Base-by-base conservation (phyloP, 2,888 invertebrate species). In the Brachypalpus laphriformis region DNA sequence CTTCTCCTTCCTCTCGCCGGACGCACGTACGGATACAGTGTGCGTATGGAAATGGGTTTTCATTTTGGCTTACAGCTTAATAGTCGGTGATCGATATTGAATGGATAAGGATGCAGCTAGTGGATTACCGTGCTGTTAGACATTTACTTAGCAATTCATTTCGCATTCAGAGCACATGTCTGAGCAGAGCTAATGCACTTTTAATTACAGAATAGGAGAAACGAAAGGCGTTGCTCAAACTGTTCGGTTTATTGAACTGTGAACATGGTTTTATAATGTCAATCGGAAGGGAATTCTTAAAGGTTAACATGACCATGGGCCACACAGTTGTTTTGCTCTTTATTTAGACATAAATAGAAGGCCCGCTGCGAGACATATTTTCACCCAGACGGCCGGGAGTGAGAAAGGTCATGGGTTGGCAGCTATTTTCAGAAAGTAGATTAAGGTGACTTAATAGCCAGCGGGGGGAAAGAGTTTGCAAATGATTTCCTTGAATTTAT, bases 171-270 rank as follows among this genome's bases (percentile, higher is more conserved):
- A 37, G 31, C 65, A 54, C 47, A 63, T 56, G 68, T 37, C 31
- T 40, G 28, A 31, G 31, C 45, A 28, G 1, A 28, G 45, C 77
- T 82, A 77, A 78, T 77, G 82, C 63, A 57, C 47, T 78, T 78
- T 83, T 78, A 83, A 83, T 83, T 74, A 78, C 82, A 49, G 11
- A 57, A 51, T 22, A 28, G 37, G 18, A 9, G 18, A 20, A 2
- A 1, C 8, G 6, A 0, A 37, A 51, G 2, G 14, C 25, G 9
- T 18, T 45, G 25, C 5, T 25, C 25, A 25, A 25, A n/a, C 31
- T 2, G 9, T 54, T 3, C 5, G 28, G 57, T 59, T 45, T 34
- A 34, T 51, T 72, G 59, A 72, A 72, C 49, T 61, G n/a, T n/a
- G 37, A 16, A 31, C 9, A 16, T 11, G n/a, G 1, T 22, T 66